These are phyloP conservation scores for Pipra filicauda DNA, from an alignment of 2,113 vertebrate genomes.

Conservation along the genomic window DNA sequence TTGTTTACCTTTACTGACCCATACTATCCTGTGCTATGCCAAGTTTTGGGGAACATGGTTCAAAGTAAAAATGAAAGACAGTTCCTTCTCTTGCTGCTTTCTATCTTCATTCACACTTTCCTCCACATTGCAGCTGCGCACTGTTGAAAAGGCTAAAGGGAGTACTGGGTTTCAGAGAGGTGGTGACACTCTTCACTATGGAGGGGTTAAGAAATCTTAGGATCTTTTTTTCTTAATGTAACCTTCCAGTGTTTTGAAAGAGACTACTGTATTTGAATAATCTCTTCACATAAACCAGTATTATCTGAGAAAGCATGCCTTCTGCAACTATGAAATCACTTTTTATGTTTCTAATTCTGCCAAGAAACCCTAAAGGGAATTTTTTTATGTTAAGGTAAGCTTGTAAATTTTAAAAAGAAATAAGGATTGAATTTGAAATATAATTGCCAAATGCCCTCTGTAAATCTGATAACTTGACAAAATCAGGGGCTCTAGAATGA, in stretches of 20 bases:
- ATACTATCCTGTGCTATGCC: neutral
- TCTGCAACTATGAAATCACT: neutral
- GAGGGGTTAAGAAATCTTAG: neutral
- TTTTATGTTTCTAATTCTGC: neutral
- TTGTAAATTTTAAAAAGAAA: constrained; percentile 31
- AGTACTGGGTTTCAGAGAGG: neutral
- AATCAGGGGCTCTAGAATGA: neutral
- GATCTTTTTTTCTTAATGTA: neutral
- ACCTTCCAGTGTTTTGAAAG: neutral
- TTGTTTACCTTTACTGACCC: neutral
- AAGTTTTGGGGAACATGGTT: neutral
- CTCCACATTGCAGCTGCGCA: neutral
- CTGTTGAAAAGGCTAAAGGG: neutral
- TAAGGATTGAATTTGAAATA: neutral
- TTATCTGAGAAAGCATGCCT: neutral
- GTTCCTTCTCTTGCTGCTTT: neutral
- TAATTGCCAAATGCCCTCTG: neutral
- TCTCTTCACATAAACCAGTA: neutral
- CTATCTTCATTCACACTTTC: neutral
- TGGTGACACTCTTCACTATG: neutral
- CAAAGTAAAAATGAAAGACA: neutral
- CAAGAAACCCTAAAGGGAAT: neutral
- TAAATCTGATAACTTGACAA: neutral
- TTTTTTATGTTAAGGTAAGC: neutral
- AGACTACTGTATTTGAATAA: neutral